Evolutionary conservation across 2,113 vertebrate genomes (phyloP).

Genomic region (Cottus gobio): DNA sequence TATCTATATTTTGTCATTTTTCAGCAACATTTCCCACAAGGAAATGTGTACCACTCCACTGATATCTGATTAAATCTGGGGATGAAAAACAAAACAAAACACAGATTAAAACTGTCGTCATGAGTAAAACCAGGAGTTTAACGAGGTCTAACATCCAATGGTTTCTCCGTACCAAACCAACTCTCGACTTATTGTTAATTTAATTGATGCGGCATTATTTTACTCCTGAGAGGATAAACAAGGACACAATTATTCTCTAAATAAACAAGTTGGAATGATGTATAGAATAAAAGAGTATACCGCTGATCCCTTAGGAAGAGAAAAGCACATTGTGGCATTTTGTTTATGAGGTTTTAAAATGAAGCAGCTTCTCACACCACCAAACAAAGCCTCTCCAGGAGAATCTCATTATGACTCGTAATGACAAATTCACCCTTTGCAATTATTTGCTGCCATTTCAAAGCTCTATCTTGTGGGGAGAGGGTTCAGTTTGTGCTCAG

Average conservation of each 20-base stretch:
- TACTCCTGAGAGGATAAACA: slow-evolving; percentile 61
- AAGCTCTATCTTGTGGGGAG: slow-evolving; percentile 70
- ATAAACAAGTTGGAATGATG: slow-evolving; percentile 71
- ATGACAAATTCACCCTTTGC: slow-evolving; percentile 81
- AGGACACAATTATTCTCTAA: slow-evolving; percentile 64
- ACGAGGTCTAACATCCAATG: slow-evolving; percentile 36
- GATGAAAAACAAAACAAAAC: slow-evolving; percentile 19
- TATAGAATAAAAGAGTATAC: slow-evolving; percentile 67
- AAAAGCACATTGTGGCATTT: slow-evolving; percentile 67
- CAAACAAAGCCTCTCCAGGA: slow-evolving; percentile 69
- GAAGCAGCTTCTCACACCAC: slow-evolving; percentile 64
- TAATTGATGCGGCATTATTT: slow-evolving; percentile 59
- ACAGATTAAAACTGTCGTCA: slow-evolving; percentile 22
- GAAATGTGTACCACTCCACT: slow-evolving; percentile 1
- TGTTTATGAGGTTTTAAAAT: slow-evolving; percentile 79
- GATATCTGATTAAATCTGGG: not conserved
- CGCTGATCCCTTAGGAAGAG: slow-evolving; percentile 60
- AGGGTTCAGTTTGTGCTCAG: slow-evolving; percentile 63
- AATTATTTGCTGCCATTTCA: slow-evolving; percentile 79
- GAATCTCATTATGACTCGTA: slow-evolving; percentile 82
- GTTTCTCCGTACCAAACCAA: slow-evolving; percentile 41
- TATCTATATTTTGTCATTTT: slow-evolving; percentile 17
- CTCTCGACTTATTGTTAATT: slow-evolving; percentile 53
- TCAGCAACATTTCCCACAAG: not conserved
- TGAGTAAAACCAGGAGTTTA: slow-evolving; percentile 38